A percentile compares a stretch with the other conserved stretches of the same genome.
Conservation (phyloP, 2,888 invertebrate genomes). For the Meteorus colon region DNA sequence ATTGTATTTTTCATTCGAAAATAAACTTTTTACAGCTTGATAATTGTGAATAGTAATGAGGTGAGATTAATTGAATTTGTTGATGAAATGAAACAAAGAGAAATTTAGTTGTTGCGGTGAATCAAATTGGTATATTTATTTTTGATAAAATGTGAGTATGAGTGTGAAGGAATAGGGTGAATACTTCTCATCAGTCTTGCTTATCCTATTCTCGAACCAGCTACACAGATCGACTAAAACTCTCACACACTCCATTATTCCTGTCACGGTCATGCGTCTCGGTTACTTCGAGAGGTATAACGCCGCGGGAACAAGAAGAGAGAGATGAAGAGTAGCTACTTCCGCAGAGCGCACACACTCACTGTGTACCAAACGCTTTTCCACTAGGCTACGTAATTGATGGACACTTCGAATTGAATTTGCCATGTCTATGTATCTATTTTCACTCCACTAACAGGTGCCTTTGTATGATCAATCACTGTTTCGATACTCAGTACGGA, state of each 20-base stretch:
- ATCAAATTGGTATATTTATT: constrained; percentile 6
- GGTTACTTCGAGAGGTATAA: constrained; percentile 34
- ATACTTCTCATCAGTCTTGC: constrained; percentile 45
- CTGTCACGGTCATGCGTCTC: constrained; percentile 47
- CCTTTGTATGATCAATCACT: constrained; percentile 3
- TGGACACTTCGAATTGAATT: constrained; percentile 28
- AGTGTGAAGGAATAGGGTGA: constrained; percentile 27
- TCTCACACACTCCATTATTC: constrained; percentile 46
- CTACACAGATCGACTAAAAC: constrained; percentile 47
- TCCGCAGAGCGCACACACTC: constrained; percentile 12
- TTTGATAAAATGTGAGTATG: neutral
- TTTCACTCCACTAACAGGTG: constrained; percentile 1
- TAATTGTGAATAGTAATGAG: neutral
- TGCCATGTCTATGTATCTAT: constrained; percentile 20
- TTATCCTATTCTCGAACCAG: constrained; percentile 42
- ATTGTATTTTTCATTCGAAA: neutral
- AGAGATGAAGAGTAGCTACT: neutral
- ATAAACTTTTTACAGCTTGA: neutral
- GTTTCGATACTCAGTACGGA: neutral
- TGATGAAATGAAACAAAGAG: neutral
- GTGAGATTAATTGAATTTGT: neutral
- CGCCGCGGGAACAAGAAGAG: neutral
- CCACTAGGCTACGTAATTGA: constrained; percentile 26
- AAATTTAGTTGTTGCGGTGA: neutral
- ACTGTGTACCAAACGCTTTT: constrained; percentile 15